Base-by-base conservation (phyloP, 2,888 invertebrate species). In the Meloe dianella region DNA sequence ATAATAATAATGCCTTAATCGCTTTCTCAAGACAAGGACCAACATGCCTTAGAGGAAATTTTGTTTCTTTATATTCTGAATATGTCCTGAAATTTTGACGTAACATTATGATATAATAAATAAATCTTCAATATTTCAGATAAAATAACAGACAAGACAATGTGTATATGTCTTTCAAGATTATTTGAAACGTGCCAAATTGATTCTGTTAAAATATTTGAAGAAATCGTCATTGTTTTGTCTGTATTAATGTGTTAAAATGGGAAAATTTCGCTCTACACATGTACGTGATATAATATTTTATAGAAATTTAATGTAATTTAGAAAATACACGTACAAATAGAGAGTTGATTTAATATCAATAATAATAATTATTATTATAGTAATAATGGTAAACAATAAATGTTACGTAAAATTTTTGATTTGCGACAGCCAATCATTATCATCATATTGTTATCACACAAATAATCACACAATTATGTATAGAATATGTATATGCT, bases 41-140 rank as follows among this genome's bases (percentile, higher is more conserved):
- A 82, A 82, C 75, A 77, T 81, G 81, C 81, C 81, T 82, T 80
- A 82, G 81, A 76, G 72, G 56, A 65, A 61, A 64, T 22, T 64
- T 67, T 24, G 14, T 38, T 30, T 35, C 22, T 60, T 27, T 4
- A 8, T 20, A 58, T 10, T n/a, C 7, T 7, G 10, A 20, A 35
- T 12, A 12, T 38, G 38, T n/a, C n/a, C 7, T 38, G 9, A 27
- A 30, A 58, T 24, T 57, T 30, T 14, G 17, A 14, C 4, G 35
- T 27, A 27, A 27, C 27, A 4, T 27, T 27, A 27, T 27, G 2
- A 27, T 27, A n/a, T 27, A 27, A 38, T 14, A 38, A 38, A 8
- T 57, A 63, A 41, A 24, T 17, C 9, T 29, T 41, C 20, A 30
- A 20, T 51, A 51, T 57, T 17, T 30, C n/a, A 6, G 47, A n/a